Conservation (phyloP, 2,888 invertebrate species). For the Nowickia ferox region DNA sequence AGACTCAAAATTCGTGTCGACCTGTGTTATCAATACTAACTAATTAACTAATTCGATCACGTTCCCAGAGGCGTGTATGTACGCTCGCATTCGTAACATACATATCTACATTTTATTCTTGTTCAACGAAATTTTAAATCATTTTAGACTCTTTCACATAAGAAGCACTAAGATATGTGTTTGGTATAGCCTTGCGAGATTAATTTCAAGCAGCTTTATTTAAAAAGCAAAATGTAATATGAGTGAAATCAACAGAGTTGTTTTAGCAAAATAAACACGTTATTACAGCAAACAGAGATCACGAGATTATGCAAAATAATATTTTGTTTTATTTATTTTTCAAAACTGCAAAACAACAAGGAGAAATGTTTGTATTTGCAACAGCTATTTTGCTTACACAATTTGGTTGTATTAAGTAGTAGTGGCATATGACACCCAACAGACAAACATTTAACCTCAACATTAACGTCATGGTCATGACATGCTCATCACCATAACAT, state of each 20-base stretch:
- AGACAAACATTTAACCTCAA: background rate
- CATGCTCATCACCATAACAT: background rate
- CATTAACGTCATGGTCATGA: background rate
- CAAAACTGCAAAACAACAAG: background rate
- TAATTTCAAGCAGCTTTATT: background rate
- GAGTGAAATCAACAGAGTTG: background rate
- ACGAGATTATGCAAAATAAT: background rate
- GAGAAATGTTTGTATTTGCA: slow-evolving; percentile 7
- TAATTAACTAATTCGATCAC: no score
- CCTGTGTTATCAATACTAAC: no score
- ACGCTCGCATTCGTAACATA: no score
- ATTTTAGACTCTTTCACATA: no score
- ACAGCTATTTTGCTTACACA: background rate
- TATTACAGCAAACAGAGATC: background rate
- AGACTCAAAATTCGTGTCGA: no score
- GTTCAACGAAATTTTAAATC: no score
- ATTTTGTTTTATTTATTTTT: slow-evolving; percentile 5
- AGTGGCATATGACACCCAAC: background rate
- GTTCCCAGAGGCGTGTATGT: no score
- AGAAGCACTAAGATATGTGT: no score
- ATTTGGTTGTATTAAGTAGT: background rate
- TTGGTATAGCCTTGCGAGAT: no score
- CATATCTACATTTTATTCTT: no score
- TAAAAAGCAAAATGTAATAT: background rate
- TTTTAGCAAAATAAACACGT: slow-evolving; percentile 3